These are phyloP conservation scores for Engraulis encrasicolus DNA, from an alignment of 2,113 vertebrate species.

Conservation along the genomic window DNA sequence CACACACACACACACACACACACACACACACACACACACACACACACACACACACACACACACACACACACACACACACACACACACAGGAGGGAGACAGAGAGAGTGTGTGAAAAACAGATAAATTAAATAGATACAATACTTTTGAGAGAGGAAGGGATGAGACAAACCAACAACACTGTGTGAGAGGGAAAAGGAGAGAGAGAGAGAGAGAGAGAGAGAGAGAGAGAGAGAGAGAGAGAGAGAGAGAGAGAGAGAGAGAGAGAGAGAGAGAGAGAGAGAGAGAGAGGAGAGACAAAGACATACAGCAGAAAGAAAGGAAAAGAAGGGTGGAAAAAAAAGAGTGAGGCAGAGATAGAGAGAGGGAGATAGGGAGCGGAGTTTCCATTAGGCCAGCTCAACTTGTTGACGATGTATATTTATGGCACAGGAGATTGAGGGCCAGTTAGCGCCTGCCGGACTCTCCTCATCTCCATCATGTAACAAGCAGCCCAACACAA, in stretches of 20 bases:
- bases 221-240: too few relatives aligned
- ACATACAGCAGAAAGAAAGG: too few relatives aligned
- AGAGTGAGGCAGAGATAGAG: neutral
- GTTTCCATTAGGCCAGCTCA: conserved; percentile 8
- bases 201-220: too few relatives aligned
- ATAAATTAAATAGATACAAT: neutral
- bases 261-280: too few relatives aligned
- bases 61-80: neutral
- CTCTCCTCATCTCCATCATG: neutral
- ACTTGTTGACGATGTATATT: conserved; percentile 18
- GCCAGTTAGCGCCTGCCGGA: conserved; percentile 5
- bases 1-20: conserved; percentile 6
- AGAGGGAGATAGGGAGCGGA: neutral
- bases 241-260: too few relatives aligned
- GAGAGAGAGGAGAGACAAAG: neutral
- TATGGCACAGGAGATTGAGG: conserved; percentile 21
- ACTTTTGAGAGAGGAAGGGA: too few relatives aligned
- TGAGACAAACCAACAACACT: too few relatives aligned
- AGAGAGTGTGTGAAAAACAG: neutral
- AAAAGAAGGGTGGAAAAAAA: neutral
- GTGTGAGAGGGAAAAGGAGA: too few relatives aligned
- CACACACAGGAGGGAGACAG: too few relatives aligned
- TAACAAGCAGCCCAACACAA: neutral
- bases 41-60: neutral
- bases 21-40: neutral